Evolutionary conservation across 2,888 invertebrate species (phyloP).

Genomic region (Rhingia campestris): DNA sequence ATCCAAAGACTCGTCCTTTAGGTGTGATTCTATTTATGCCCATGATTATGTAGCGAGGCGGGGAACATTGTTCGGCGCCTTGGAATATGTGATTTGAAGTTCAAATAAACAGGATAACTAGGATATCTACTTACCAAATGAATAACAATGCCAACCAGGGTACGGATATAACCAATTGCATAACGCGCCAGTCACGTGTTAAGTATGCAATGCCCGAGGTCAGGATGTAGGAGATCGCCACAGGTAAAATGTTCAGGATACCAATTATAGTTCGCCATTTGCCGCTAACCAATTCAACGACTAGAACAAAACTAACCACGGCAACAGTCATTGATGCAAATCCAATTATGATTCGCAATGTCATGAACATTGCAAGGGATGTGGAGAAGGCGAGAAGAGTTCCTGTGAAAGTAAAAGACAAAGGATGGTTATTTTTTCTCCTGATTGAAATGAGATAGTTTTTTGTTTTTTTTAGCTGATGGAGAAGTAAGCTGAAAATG

Average conservation of each 20-base stretch:
- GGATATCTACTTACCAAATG: constrained; percentile 83
- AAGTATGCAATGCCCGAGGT: constrained; percentile 86
- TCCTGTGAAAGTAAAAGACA: constrained; percentile 76
- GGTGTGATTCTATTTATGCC: constrained; percentile 38
- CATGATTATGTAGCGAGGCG: constrained; percentile 23
- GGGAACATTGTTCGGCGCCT: constrained; percentile 1
- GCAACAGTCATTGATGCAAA: constrained; percentile 85
- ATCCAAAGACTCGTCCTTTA: constrained; percentile 20
- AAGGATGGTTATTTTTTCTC: neutral
- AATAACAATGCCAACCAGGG: constrained; percentile 84
- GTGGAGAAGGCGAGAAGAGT: constrained; percentile 85
- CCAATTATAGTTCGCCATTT: constrained; percentile 87
- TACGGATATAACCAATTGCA: constrained; percentile 84
- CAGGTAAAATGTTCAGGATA: constrained; percentile 86
- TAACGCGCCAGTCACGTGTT: constrained; percentile 85
- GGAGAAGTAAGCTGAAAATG: neutral
- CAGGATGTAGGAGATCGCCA: constrained; percentile 85
- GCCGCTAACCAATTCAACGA: constrained; percentile 87
- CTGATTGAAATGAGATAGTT: neutral
- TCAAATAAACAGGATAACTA: constrained; percentile 3
- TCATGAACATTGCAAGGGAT: constrained; percentile 85
- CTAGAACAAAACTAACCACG: constrained; percentile 88
- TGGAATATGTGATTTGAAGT: constrained; percentile 11
- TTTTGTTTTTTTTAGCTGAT: neutral
- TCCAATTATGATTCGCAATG: constrained; percentile 85